Percentiles rank a stretch among this genome's conserved stretches.
These are phyloP conservation scores for Apodemia zela DNA, from an alignment of 2,888 invertebrate genomes.

Conservation along the genomic window DNA sequence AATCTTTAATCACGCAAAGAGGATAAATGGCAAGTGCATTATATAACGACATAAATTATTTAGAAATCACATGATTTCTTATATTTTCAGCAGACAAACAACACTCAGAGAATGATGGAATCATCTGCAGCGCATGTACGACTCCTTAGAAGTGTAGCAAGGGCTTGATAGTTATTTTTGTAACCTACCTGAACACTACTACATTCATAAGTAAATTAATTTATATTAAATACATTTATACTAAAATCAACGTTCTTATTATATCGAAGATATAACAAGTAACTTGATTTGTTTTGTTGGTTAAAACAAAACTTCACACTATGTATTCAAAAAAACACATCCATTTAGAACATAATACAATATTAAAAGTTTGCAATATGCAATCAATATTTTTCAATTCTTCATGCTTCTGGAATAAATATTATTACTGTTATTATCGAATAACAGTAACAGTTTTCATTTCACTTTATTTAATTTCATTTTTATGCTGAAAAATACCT, in stretches of 20 bases:
- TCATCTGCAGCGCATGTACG: background rate
- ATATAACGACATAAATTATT: background rate
- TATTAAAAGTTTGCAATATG: too few relatives aligned
- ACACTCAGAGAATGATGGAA: slow-evolving; percentile 6
- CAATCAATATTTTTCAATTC: too few relatives aligned
- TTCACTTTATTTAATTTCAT: too few relatives aligned
- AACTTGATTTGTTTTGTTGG: background rate
- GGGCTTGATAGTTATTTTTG: background rate
- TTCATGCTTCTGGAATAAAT: too few relatives aligned
- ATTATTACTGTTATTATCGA: too few relatives aligned
- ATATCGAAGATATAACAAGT: background rate
- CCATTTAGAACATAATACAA: background rate
- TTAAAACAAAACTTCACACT: background rate
- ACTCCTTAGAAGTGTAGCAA: background rate
- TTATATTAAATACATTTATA: background rate
- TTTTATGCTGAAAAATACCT: too few relatives aligned
- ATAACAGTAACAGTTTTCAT: too few relatives aligned
- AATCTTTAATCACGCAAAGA: too few relatives aligned
- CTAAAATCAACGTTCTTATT: slow-evolving; percentile 1
- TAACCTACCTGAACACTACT: background rate
- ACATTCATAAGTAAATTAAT: background rate
- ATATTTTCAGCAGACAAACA: background rate
- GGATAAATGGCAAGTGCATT: background rate
- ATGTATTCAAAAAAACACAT: background rate
- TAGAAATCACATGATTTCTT: background rate